Percentiles rank a stretch among this genome's conserved stretches.
phyloP scores from a whole-genome alignment of 2,797 vertebrate species.

The Phrynocephalus forsythii region DNA sequence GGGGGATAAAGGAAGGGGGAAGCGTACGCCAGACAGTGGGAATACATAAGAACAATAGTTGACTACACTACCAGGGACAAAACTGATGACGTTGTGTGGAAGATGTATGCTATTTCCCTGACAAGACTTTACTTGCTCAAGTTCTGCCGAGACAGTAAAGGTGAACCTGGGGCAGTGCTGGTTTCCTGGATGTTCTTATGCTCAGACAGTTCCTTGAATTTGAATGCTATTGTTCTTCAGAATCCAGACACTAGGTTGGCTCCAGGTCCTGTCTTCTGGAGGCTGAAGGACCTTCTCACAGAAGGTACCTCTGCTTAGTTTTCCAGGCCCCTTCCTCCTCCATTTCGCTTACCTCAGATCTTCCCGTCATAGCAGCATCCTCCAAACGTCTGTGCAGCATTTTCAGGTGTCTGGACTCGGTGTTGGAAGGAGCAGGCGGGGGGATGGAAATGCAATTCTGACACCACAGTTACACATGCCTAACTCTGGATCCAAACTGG shows the following conservation, averaged over 20 bases:
- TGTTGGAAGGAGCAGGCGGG: background rate
- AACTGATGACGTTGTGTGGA: background rate
- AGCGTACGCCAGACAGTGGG: background rate
- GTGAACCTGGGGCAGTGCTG: conserved; percentile 28
- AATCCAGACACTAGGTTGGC: background rate
- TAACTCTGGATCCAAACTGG: background rate
- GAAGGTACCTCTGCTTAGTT: background rate
- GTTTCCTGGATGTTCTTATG: conserved; percentile 12
- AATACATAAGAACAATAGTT: conserved; percentile 27
- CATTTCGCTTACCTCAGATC: background rate
- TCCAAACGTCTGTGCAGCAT: background rate
- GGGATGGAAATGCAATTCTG: background rate
- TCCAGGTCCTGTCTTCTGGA: background rate
- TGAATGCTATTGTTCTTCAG: conserved; percentile 25
- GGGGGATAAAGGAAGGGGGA: too few species aligned
- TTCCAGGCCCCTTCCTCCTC: background rate
- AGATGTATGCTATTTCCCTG: conserved; percentile 13
- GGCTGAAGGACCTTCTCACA: background rate
- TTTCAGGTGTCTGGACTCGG: background rate
- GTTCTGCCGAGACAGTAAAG: conserved; percentile 22
- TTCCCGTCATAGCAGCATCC: background rate
- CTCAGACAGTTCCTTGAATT: conserved; percentile 15
- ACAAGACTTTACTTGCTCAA: background rate
- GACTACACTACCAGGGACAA: conserved; percentile 37
- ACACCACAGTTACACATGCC: background rate